Base-by-base conservation (phyloP, 2,888 invertebrate genomes). In the Diogma glabrata region DNA sequence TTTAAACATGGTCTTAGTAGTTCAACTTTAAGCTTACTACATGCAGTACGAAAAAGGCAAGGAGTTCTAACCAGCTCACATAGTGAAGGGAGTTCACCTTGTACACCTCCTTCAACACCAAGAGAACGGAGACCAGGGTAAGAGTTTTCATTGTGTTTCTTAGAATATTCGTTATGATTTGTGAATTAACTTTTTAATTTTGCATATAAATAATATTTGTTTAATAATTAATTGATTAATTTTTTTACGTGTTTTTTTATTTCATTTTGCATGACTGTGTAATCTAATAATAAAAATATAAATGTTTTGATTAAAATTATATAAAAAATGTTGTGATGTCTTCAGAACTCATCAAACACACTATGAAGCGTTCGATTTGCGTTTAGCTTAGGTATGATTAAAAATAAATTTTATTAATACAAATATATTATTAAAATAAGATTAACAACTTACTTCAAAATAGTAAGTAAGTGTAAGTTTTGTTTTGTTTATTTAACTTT, bases 21-120 rank as follows among this genome's bases (percentile, higher is more conserved):
- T 58, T 70, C 70, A 36, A 70, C 70, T 12, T 55, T 70, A 50
- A 70, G 66, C 59, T 60, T 70, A 56, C 59, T 70, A 55, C 66
- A 68, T 54, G 67, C 70, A 23, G 70, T 70, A 3, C 68, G 69
- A 59, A 67, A 68, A 57, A 65, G 69, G 30, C 70, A 70, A 58
- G 67, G 66, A 57, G 67, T 66, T 55, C 66, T 68, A 7, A 57
- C 70, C 58, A 64, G 61, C 55, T 69, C 69, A 22, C 64, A 67
- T 55, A 69, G 68, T 54, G 69, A 69, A 58, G 64, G 66, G n/a
- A 69, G 69, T 55, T 69, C 69, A 14, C 70, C 70, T 28, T 67
- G 68, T 54, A 67, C 70, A 56, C 70, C 70, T 52, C 70, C 70
- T 51, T 67, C 69, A 53, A 70, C 70, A 56, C 70, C 70, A 55